A percentile compares a stretch with the other conserved stretches of the same genome.
These are phyloP conservation scores for Calidris pygmaea DNA, from an alignment of 2,113 vertebrate species.

Conservation along the genomic window DNA sequence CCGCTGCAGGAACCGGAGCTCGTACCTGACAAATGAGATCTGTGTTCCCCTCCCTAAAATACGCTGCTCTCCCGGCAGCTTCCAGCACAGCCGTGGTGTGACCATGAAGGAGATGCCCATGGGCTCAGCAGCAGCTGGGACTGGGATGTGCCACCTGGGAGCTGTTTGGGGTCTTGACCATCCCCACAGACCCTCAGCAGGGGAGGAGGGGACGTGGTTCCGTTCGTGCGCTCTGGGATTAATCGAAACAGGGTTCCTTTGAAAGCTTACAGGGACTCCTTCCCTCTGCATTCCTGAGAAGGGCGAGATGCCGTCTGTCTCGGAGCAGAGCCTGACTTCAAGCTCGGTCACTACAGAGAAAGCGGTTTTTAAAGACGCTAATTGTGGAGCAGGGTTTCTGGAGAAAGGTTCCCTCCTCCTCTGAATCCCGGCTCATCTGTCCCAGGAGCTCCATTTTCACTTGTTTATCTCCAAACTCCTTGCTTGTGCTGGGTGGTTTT, in stretches of 20 bases:
- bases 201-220: neutral
- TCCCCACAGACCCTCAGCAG: rapidly evolving
- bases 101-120: rapidly evolving
- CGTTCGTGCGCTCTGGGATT: neutral
- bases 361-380: neutral
- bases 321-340: too few relatives aligned
- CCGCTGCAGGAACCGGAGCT: neutral
- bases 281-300: neutral
- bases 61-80: rapidly evolving
- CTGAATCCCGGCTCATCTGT: neutral
- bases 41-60: neutral
- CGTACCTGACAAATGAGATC: rapidly evolving
- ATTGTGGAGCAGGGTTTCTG: neutral
- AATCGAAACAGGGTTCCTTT: neutral
- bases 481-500: neutral
- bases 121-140: neutral
- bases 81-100: rapidly evolving
- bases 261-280: rapidly evolving
- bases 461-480: neutral
- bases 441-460: neutral
- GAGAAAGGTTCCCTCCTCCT: neutral
- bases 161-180: rapidly evolving
- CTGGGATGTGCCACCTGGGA: neutral
- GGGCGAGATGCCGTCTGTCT: neutral
- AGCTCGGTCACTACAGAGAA: neutral